Conservation (phyloP, 64 coral and sea anemone genomes). For the Pocillopora verrucosa region DNA sequence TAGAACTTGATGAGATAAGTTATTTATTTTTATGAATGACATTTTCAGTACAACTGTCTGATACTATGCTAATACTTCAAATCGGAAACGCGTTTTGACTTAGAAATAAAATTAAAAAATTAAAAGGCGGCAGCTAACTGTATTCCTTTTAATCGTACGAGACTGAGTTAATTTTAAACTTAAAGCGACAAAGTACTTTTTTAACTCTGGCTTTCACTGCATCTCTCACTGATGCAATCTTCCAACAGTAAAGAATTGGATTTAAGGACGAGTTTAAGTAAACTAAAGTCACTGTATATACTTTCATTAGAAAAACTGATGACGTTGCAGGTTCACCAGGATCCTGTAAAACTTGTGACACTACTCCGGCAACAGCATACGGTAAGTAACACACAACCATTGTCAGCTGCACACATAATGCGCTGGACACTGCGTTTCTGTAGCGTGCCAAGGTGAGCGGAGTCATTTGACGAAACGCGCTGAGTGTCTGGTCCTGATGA, state of each 20-base stretch:
- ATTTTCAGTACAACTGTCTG: too few species aligned
- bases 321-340: neutral
- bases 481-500: neutral
- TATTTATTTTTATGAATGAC: too few species aligned
- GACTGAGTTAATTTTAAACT: too few species aligned
- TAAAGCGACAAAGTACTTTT: neutral
- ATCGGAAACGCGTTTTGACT: too few species aligned
- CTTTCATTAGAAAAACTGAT: neutral
- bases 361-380: neutral
- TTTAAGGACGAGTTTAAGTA: conserved; percentile 17
- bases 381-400: neutral
- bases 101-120: too few species aligned
- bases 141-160: too few species aligned
- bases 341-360: neutral
- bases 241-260: conserved; percentile 22
- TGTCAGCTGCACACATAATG: neutral
- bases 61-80: too few species aligned
- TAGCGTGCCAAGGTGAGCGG: neutral
- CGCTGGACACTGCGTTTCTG: conserved; percentile 3
- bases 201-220: neutral
- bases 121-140: too few species aligned
- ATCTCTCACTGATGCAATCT: neutral
- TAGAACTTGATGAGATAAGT: too few species aligned
- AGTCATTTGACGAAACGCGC: neutral
- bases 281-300: neutral